A percentile compares a stretch with the other conserved stretches of the same genome.
These are phyloP conservation scores for Drosophila lacertosa DNA, from an alignment of 1,140 invertebrate species.

Conservation along the genomic window DNA sequence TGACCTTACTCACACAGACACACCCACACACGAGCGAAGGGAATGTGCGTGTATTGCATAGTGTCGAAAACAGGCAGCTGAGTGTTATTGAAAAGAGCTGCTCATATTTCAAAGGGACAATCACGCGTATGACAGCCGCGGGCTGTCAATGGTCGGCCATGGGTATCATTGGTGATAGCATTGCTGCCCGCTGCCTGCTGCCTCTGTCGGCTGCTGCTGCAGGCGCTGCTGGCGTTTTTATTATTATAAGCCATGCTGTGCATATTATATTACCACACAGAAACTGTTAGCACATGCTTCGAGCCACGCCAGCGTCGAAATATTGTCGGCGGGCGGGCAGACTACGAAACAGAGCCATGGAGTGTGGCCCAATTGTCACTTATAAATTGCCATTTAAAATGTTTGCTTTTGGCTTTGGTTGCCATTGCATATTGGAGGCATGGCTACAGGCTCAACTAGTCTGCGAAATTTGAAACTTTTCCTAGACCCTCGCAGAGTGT, in stretches of 20 bases:
- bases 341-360: slow-evolving; percentile 13
- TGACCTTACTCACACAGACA: slow-evolving; percentile 47
- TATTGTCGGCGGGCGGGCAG: too few species aligned
- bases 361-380: slow-evolving; percentile 68
- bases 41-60: slow-evolving; percentile 65
- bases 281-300: slow-evolving; percentile 80
- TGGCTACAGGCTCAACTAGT: slow-evolving; percentile 8
- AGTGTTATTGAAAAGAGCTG: slow-evolving; percentile 80
- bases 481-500: slow-evolving; percentile 15
- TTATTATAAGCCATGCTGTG: slow-evolving; percentile 81
- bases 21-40: neutral
- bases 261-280: slow-evolving; percentile 80
- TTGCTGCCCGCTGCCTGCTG: slow-evolving; percentile 7
- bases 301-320: slow-evolving; percentile 49
- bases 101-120: slow-evolving; percentile 81
- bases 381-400: slow-evolving; percentile 81
- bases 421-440: neutral
- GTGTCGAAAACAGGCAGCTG: slow-evolving; percentile 62
- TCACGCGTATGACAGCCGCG: slow-evolving; percentile 80
- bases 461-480: slow-evolving; percentile 45
- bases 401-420: slow-evolving; percentile 51
- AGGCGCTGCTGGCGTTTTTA: slow-evolving; percentile 72
- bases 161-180: slow-evolving; percentile 48
- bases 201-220: slow-evolving; percentile 30
- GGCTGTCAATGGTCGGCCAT: slow-evolving; percentile 69